Conservation (phyloP, 2,113 vertebrate species). For the Peromyscus leucopus region DNA sequence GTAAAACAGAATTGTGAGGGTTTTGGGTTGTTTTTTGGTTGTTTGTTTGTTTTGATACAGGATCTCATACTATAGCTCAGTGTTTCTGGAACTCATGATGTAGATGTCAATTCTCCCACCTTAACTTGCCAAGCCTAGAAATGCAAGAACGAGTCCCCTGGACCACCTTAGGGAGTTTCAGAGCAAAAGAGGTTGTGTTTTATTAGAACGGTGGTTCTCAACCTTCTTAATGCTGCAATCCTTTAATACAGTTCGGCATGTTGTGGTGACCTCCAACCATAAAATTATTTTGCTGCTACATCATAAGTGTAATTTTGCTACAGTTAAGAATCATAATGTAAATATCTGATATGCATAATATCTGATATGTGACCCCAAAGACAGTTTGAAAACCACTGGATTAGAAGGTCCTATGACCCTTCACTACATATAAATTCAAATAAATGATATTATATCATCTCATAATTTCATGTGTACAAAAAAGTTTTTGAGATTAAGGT, state of each 20-base stretch:
- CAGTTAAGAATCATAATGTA: not conserved
- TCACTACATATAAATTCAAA: conserved; percentile 45
- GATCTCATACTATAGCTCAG: not conserved
- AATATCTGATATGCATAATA: not conserved
- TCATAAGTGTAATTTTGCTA: not conserved
- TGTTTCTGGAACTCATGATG: not conserved
- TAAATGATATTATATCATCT: not conserved
- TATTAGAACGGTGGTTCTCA: not conserved
- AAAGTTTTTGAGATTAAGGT: not conserved
- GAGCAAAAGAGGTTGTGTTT: conserved; percentile 10
- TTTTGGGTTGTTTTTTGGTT: not conserved
- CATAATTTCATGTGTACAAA: not conserved
- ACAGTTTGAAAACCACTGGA: not conserved
- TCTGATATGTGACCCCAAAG: not conserved
- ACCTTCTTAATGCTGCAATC: not conserved
- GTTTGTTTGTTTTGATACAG: not conserved
- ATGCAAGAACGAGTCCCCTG: not conserved
- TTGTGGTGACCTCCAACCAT: not conserved
- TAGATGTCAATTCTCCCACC: not conserved
- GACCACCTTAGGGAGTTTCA: not conserved
- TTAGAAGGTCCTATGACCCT: not conserved
- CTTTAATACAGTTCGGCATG: not conserved
- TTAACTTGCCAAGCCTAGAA: not conserved
- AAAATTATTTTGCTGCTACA: not conserved
- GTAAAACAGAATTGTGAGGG: not conserved